Conservation (phyloP, 64 coral and sea anemone species). For the Stylophora pistillata region DNA sequence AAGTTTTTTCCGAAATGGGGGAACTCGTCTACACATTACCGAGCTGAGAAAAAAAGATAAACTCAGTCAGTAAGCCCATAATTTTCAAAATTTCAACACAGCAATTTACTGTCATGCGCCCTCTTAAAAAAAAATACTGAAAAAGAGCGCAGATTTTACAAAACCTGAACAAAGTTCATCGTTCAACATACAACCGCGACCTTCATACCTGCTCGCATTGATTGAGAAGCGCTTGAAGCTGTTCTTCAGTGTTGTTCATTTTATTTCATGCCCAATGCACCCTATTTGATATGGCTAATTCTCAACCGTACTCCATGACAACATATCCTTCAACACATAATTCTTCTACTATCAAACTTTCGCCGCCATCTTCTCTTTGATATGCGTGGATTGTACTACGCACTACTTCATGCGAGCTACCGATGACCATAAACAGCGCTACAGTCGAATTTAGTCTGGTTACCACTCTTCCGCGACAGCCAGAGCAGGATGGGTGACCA, state of each 20-base stretch:
- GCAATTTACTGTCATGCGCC: too few species aligned
- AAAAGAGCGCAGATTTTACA: too few species aligned
- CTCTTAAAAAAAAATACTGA: too few species aligned
- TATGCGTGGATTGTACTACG: background rate
- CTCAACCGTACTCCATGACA: constrained; percentile 26
- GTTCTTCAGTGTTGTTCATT: constrained; percentile 70
- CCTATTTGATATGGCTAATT: background rate
- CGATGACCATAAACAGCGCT: background rate
- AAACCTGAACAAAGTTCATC: too few species aligned
- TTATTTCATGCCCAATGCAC: background rate
- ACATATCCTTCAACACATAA: background rate
- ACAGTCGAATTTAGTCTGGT: background rate
- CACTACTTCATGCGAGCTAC: background rate
- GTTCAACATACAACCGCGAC: background rate
- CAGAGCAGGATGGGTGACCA: too few species aligned
- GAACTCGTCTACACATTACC: too few species aligned
- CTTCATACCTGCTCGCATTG: constrained; percentile 77
- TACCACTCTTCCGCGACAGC: background rate
- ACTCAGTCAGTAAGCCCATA: too few species aligned
- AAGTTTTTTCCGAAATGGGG: too few species aligned
- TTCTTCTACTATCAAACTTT: constrained; percentile 6
- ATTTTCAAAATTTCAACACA: too few species aligned
- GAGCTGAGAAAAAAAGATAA: too few species aligned
- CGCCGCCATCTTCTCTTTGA: constrained; percentile 27
- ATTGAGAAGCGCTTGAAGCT: constrained; percentile 67